Conservation (phyloP, 2,113 vertebrate species). For the Paedocypris sp. region DNA sequence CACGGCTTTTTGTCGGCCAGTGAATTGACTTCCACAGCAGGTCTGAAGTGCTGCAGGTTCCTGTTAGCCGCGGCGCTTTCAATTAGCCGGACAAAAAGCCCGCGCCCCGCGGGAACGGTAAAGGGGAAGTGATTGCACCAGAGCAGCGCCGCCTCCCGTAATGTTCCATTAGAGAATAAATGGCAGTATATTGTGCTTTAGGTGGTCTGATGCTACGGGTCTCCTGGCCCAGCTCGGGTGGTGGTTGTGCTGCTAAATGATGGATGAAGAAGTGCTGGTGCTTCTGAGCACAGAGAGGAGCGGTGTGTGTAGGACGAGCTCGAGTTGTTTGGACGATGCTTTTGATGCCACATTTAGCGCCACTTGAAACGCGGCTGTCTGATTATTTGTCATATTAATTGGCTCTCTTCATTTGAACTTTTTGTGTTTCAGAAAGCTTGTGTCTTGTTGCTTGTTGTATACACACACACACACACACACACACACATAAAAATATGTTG, state of each 20-base stretch:
- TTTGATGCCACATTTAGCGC: not conserved
- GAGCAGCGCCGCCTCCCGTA: constrained; percentile 5
- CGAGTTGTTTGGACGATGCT: not conserved
- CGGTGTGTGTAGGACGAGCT: not conserved
- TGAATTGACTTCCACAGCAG: not conserved
- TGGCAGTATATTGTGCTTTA: constrained; percentile 6
- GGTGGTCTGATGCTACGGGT: no score
- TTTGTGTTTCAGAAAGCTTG: not conserved
- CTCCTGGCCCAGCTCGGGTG: no score
- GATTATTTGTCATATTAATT: not conserved
- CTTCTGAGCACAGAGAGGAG: constrained; percentile 12
- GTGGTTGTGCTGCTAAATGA: constrained; percentile 48
- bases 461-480: no score
- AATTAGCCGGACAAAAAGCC: constrained; percentile 12
- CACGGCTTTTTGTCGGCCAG: not conserved
- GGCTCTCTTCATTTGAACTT: not conserved
- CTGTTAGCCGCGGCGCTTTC: constrained; percentile 3
- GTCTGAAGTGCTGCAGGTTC: not conserved
- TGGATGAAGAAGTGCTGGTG: constrained; percentile 37
- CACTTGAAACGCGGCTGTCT: not conserved
- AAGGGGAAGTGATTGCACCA: constrained; percentile 15
- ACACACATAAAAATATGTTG: no score
- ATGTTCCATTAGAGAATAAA: constrained; percentile 32
- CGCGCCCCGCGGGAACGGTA: constrained; percentile 1
- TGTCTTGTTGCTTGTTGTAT: no score